Evolutionary conservation across 2,113 vertebrate species (phyloP), one percentile per base, ranked within the genome.

Genomic region (Stegostoma tigrinum): DNA sequence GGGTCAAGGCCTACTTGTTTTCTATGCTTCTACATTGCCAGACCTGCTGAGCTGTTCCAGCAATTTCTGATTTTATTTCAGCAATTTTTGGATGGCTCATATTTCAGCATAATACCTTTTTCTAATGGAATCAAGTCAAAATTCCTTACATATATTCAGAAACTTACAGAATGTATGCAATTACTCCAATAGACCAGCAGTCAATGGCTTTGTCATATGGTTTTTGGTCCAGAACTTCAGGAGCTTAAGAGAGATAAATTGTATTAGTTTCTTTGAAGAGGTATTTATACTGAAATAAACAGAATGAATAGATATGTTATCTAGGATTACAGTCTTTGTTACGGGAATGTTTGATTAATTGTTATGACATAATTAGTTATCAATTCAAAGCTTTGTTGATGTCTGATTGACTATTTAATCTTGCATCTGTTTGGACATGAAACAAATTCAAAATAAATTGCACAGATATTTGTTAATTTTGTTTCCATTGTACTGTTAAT

Each of bases 141-240:
- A 30, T 5, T 90, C 42, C 34, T 42, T 5, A 55, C 52, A 17
- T 52, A 30, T 30, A 24, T 48, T 52, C 23, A 61, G 67, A 96
- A 96, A 98, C 98, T 99, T 97, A 99, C 99, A 99, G 96, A 96
- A 99, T 99, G 95, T 99, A 99, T 5, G 98, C 98, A 97, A 99
- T 99, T 96, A 99, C 99, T 64, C 99, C 99, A 17, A 99, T 99
- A 83, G 99, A 99, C 99, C 99, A 99, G 97, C 99, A 99, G 96
- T 99, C 99, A 95, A 99, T 98, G 0, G 98, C 98, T 97, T 99
- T 99, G 97, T 98, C 99, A 97, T 99, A 99, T 0, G 98, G 99
- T 95, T 98, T 99, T 97, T 98, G 98, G 14, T 98, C 98, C 70
- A 99, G 97, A 96, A 99, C 98, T 86, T 99, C 99, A 0, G 99